These are phyloP conservation scores for Mico argentatus DNA, from an alignment of 2,797 vertebrate genomes.

Conservation along the genomic window DNA sequence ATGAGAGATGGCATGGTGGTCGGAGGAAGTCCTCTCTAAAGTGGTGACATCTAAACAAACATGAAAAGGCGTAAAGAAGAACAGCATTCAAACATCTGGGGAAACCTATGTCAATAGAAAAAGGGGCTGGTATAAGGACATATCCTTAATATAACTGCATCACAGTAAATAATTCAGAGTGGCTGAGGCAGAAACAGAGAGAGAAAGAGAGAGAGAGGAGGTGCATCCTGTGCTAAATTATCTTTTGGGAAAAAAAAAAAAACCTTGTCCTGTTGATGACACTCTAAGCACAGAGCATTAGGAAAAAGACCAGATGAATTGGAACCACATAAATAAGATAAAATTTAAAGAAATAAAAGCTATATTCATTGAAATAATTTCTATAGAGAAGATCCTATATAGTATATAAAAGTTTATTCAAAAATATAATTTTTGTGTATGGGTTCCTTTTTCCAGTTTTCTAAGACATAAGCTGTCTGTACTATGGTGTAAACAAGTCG, in stretches of 20 bases:
- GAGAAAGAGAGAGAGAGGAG: not conserved
- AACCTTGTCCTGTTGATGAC: not conserved
- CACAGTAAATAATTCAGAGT: not conserved
- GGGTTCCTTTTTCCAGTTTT: slow-evolving; percentile 17
- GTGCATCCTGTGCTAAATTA: not conserved
- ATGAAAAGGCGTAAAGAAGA: not conserved
- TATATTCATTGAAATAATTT: slow-evolving; percentile 14
- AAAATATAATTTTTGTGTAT: not conserved
- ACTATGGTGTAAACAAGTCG: not conserved
- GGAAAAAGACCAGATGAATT: not conserved
- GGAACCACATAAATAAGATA: not conserved
- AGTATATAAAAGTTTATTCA: not conserved
- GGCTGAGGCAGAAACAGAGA: too few relatives aligned
- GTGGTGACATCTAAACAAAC: not conserved
- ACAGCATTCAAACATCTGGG: not conserved
- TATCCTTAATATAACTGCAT: not conserved
- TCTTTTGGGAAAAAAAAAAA: not conserved
- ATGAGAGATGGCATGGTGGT: not conserved
- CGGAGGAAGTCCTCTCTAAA: not conserved
- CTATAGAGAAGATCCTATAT: not conserved
- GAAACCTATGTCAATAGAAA: not conserved
- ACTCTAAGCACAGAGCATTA: not conserved
- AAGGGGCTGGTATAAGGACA: not conserved
- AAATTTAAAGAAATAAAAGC: not conserved
- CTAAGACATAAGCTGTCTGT: not conserved